Evolutionary conservation across 2,888 invertebrate genomes (phyloP).

Genomic region (Dynastes hyllus): DNA sequence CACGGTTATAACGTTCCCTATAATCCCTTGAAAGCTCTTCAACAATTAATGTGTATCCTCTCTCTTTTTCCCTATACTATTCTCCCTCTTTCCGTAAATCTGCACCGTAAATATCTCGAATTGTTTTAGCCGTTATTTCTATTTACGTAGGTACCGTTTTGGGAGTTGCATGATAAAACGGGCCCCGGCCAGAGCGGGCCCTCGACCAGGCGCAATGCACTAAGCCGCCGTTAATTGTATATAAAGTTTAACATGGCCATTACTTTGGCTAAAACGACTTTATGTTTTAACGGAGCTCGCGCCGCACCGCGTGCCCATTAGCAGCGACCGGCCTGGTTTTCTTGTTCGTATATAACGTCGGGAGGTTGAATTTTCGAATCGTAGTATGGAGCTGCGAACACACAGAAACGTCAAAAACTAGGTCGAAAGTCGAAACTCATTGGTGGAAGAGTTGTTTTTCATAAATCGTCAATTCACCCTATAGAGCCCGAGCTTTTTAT

Average conservation of each 20-base stretch:
- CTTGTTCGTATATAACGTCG: too few species aligned
- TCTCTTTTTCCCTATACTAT: not conserved
- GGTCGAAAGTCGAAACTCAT: too few species aligned
- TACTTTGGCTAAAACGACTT: conserved; percentile 30
- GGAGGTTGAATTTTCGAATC: too few species aligned
- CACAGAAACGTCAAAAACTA: too few species aligned
- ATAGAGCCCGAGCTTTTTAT: too few species aligned
- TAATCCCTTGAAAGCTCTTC: conserved; percentile 7
- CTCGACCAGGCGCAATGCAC: conserved; percentile 2
- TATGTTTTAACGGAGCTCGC: conserved; percentile 26
- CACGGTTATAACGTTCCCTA: not conserved
- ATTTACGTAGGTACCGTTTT: conserved; percentile 17
- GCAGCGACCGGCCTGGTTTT: too few species aligned
- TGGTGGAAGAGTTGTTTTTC: too few species aligned
- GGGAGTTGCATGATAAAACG: conserved; percentile 24
- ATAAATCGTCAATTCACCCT: too few species aligned
- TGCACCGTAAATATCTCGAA: conserved; percentile 19
- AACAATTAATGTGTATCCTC: conserved; percentile 21
- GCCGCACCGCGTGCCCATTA: not conserved
- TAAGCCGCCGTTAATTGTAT: conserved; percentile 38
- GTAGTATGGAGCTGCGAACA: too few species aligned
- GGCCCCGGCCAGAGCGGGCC: not conserved
- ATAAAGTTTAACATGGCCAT: conserved; percentile 39
- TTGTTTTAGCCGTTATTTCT: conserved; percentile 24
- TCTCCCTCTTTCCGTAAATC: conserved; percentile 1